phyloP scores from a whole-genome alignment of 2,797 vertebrate genomes.

The Telmatherina bonti region DNA sequence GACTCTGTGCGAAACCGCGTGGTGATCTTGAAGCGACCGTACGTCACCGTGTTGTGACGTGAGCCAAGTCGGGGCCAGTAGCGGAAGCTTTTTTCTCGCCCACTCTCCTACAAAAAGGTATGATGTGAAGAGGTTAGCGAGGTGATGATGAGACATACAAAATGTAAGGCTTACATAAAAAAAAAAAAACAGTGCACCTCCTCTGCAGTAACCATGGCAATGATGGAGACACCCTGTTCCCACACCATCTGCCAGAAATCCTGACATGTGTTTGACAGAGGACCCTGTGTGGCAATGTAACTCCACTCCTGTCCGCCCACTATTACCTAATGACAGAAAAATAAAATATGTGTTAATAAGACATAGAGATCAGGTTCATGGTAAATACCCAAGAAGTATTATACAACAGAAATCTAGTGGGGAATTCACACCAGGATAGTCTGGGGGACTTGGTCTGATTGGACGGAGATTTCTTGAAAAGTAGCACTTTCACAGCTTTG shows the following conservation, averaged over 20 bases:
- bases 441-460: no score
- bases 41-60: constrained; percentile 94
- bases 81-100: constrained; percentile 95
- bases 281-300: constrained; percentile 96
- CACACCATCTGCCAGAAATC: constrained; percentile 99
- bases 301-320: constrained; percentile 93
- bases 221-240: constrained; percentile 96
- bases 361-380: background rate
- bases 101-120: constrained; percentile 86
- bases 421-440: no score
- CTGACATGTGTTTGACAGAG: constrained; percentile 91
- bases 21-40: constrained; percentile 97
- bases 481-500: no score
- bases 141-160: background rate
- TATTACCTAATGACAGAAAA: constrained; percentile 80
- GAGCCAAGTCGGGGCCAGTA: constrained; percentile 98
- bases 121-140: background rate
- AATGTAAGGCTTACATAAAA: background rate
- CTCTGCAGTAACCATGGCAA: constrained; percentile 97
- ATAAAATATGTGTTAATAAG: background rate
- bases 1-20: constrained; percentile 98
- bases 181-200: constrained; percentile 81
- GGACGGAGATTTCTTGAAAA: no score
- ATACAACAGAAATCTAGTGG: background rate
- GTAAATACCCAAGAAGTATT: background rate